Percentiles rank a stretch among this genome's conserved stretches.
Evolutionary conservation across 2,888 invertebrate species (phyloP).

Genomic region (Sminthurides aquaticus): DNA sequence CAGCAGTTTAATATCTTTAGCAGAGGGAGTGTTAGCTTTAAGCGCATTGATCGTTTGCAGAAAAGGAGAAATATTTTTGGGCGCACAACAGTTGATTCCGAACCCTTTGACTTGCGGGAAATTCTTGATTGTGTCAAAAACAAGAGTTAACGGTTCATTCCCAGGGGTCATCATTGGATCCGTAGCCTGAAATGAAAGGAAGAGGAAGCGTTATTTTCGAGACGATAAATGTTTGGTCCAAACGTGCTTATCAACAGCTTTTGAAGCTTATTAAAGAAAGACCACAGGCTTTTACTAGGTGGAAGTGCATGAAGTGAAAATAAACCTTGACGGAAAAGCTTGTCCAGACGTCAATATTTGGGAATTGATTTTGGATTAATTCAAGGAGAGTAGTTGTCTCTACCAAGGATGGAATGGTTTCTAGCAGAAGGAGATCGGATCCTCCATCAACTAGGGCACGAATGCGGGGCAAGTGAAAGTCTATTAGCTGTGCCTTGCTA

Average conservation of each 20-base stretch:
- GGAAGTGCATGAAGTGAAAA: too few species aligned
- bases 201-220: too few species aligned
- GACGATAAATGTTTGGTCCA: too few species aligned
- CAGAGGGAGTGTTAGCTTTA: neutral
- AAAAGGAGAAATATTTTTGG: conserved; percentile 57
- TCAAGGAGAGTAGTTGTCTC: conserved; percentile 79
- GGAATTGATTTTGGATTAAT: conserved; percentile 65
- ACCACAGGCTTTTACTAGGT: too few species aligned
- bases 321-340: conserved; percentile 81
- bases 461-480: conserved; percentile 79
- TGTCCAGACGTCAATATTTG: conserved; percentile 71
- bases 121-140: conserved; percentile 52
- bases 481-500: conserved; percentile 59
- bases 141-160: conserved; percentile 71
- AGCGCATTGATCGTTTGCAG: conserved; percentile 48
- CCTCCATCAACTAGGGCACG: conserved; percentile 69
- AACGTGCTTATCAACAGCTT: too few species aligned
- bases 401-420: conserved; percentile 78
- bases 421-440: conserved; percentile 77
- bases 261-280: too few species aligned
- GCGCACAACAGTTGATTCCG: conserved; percentile 81
- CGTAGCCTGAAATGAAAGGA: conserved; percentile 9
- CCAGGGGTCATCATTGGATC: conserved; percentile 55
- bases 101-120: conserved; percentile 73
- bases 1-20: conserved; percentile 59